A percentile compares a stretch with the other conserved stretches of the same genome.
Evolutionary conservation across 2,113 vertebrate genomes (phyloP).

Genomic region (Hippocampus comes): DNA sequence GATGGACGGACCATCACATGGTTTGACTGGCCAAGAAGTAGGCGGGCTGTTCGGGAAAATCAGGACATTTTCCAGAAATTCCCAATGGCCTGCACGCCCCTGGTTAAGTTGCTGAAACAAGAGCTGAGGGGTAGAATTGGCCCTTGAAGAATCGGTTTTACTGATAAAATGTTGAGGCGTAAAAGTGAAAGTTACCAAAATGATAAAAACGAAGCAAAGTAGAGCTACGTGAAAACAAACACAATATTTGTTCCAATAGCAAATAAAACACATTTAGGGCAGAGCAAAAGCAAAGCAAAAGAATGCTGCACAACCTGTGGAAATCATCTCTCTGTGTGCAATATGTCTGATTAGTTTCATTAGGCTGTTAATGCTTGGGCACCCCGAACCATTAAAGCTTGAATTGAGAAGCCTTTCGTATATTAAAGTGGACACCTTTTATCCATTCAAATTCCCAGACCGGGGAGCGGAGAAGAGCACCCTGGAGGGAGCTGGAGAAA

Average conservation of each 20-base stretch:
- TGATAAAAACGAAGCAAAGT: too few relatives aligned
- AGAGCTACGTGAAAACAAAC: too few relatives aligned
- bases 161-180: neutral
- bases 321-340: neutral
- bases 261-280: neutral
- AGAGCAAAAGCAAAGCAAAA: neutral
- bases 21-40: too few relatives aligned
- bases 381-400: neutral
- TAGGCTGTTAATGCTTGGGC: slow-evolving; percentile 1
- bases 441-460: slow-evolving; percentile 5
- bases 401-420: neutral
- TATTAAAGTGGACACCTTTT: slow-evolving; percentile 1
- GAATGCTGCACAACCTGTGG: neutral
- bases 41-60: too few relatives aligned
- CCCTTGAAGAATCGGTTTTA: too few relatives aligned
- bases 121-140: neutral
- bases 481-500: slow-evolving; percentile 6
- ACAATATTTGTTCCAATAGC: neutral
- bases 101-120: too few relatives aligned
- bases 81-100: too few relatives aligned
- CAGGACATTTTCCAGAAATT: too few relatives aligned
- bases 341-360: neutral
- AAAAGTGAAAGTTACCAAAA: neutral
- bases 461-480: neutral
- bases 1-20: too few relatives aligned